Evolutionary conservation across 2,797 vertebrate genomes (phyloP).

Genomic region (Melanotaenia parkinsoni): DNA sequence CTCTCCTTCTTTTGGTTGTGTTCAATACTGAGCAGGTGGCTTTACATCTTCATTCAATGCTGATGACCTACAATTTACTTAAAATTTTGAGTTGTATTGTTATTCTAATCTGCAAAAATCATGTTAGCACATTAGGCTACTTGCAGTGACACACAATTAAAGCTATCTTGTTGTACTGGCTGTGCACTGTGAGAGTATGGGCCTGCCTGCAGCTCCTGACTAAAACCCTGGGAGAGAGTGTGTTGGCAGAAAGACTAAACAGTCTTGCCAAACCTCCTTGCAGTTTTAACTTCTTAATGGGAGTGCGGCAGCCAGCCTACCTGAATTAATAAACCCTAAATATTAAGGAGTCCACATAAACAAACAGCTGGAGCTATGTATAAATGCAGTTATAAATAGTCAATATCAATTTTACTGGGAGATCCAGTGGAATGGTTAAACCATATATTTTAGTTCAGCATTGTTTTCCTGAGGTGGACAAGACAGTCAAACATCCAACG

Average conservation of each 20-base stretch:
- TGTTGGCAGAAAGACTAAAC: conserved; percentile 69
- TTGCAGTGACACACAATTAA: conserved; percentile 20
- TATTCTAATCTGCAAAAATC: background rate
- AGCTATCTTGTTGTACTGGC: conserved; percentile 29
- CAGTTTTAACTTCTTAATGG: conserved; percentile 72
- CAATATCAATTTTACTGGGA: conserved; percentile 9
- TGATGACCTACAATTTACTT: background rate
- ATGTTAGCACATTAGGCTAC: background rate
- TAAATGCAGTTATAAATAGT: conserved; percentile 30
- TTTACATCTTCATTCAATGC: no score
- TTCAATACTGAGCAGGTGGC: no score
- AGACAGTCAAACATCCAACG: background rate
- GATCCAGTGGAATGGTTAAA: background rate
- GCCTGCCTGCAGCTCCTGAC: conserved; percentile 48
- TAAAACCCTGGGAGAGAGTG: conserved; percentile 66
- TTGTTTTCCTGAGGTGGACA: background rate
- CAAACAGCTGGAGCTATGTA: conserved; percentile 8
- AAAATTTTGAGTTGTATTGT: background rate
- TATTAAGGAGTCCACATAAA: conserved; percentile 58
- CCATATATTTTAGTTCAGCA: background rate
- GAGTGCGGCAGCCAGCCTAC: conserved; percentile 67
- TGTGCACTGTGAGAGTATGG: conserved; percentile 27
- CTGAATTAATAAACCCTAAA: conserved; percentile 75
- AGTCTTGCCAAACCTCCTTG: conserved; percentile 70
- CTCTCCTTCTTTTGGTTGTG: no score